Evolutionary conservation across 2,888 invertebrate species (phyloP), one percentile per base, ranked within the genome.

Genomic region (Amiota minor): DNA sequence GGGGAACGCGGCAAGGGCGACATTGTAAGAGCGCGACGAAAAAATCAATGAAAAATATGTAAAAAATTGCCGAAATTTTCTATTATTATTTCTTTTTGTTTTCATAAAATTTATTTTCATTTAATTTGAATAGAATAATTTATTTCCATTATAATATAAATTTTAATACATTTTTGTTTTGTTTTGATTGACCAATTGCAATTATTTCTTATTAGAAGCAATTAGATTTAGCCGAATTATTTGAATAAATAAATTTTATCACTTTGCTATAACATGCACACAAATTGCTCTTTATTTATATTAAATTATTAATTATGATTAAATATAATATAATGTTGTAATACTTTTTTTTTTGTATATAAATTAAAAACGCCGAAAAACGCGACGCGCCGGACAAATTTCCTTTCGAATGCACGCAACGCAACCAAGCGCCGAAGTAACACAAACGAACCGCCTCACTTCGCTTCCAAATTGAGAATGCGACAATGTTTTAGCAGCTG

Each of bases 1-100:
- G 79, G 80, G 81, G 82, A 74, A 45, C 10, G 65, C 47, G 47
- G 16, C 47, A n/a, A n/a, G 46, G 18, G 50, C 20, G 35, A 35
- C 67, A 35, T 47, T 47, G 18, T 47, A 16, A 49, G 16, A 46
- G 65, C 65, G 20, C 53, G 45, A 62, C 45, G 14, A 47, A 83
- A 83, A 83, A 83, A 83, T 83, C 83, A 83, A 83, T 83, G 83
- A 83, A 83, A 83, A 84, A 83, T 83, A 85, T 85, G 76, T 82
- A 83, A 65, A 85, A 85, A 83, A 80, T 77, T 76, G 74, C 76
- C 77, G 76, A 62, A 78, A 77, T 74, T 50, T n/a, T 73, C 16
- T 67, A 16, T 18, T 16, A 47, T 55, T 69, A 53, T 69, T 69
- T 11, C 45, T 62, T 23, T 23, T 45, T 35, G 62, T 62, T 45